These are phyloP conservation scores for Clarias fuscus DNA, from an alignment of 2,797 vertebrate genomes.

Conservation along the genomic window DNA sequence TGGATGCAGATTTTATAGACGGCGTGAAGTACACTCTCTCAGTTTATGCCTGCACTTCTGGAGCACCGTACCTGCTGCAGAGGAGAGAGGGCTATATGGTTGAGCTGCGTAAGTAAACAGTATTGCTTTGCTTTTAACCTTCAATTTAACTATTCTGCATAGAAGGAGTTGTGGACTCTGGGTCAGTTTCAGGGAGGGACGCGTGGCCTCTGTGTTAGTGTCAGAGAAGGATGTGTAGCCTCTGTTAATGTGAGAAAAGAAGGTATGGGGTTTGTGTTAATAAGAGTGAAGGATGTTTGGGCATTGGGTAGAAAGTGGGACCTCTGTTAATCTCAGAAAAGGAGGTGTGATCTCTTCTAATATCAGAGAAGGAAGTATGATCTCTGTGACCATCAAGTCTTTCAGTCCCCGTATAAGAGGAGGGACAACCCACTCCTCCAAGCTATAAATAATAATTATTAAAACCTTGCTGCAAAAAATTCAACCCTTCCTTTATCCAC, in stretches of 20 bases:
- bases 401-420: neutral
- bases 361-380: neutral
- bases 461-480: neutral
- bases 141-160: neutral
- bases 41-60: constrained; percentile 64
- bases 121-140: neutral
- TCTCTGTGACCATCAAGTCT: neutral
- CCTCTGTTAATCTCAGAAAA: neutral
- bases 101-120: constrained; percentile 63
- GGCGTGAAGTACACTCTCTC: constrained; percentile 68
- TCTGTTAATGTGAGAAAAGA: neutral
- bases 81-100: constrained; percentile 63
- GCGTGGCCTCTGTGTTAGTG: neutral
- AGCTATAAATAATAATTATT: neutral
- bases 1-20: constrained; percentile 54
- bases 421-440: neutral
- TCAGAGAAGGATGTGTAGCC: neutral
- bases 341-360: neutral
- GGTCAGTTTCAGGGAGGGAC: neutral
- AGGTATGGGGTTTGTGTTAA: neutral
- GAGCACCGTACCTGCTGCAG: constrained; percentile 59
- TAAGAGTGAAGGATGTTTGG: neutral
- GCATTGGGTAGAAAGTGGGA: neutral
- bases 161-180: too few relatives aligned
- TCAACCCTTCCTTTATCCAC: neutral